These are phyloP conservation scores for Syngnathus rostellatus DNA, from an alignment of 2,797 vertebrate species.

Conservation along the genomic window DNA sequence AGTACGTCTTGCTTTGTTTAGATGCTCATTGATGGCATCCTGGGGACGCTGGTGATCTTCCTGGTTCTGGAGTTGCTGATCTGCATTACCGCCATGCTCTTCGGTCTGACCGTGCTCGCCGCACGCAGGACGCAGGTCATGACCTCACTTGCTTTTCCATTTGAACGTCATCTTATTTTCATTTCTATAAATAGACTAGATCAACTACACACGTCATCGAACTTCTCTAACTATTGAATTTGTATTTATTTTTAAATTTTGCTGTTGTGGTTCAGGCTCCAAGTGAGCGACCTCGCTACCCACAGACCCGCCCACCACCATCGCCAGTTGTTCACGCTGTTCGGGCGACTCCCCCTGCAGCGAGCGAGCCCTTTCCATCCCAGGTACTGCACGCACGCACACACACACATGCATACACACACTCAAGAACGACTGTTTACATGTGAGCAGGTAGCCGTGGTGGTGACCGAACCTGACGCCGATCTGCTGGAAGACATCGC, in stretches of 20 bases:
- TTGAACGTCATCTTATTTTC: too few relatives aligned
- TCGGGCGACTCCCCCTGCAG: conserved; percentile 14
- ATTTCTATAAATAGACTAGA: too few relatives aligned
- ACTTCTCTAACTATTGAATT: not conserved
- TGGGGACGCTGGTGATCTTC: conserved; percentile 70
- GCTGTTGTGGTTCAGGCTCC: conserved; percentile 24
- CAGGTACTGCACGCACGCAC: conserved; percentile 37
- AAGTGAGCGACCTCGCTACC: conserved; percentile 47
- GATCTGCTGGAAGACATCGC: conserved; percentile 55
- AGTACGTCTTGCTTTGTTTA: conserved; percentile 22
- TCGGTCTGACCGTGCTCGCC: conserved; percentile 68
- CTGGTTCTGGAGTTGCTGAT: conserved; percentile 71
- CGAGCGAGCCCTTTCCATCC: conserved; percentile 18
- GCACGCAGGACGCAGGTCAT: conserved; percentile 59
- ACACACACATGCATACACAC: not conserved
- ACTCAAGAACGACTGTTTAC: not conserved
- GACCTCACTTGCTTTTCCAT: too few relatives aligned
- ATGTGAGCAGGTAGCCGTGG: conserved; percentile 59
- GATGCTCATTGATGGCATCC: conserved; percentile 71
- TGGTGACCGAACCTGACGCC: conserved; percentile 58
- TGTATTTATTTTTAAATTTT: not conserved
- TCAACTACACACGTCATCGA: not conserved
- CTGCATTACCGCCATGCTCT: conserved; percentile 72
- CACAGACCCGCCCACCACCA: conserved; percentile 49
- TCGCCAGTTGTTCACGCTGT: conserved; percentile 18